Conservation (phyloP, 2,113 vertebrate genomes). For the western clawed frog (Xenopus tropicalis) region UCB_Xtro_10.0 CM004446.2:91731501-91732000, state of each 20-base stretch:
- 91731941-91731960: background rate
- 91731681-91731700: slow-evolving; percentile 72
- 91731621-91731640: slow-evolving; percentile 25
- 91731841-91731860: slow-evolving; percentile 60
- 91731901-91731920: slow-evolving; percentile 50
- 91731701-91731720: slow-evolving; percentile 70
- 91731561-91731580: slow-evolving; percentile 15
- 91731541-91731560: background rate
- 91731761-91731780: slow-evolving; percentile 68
- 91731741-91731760: slow-evolving; percentile 70
- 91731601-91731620: background rate
- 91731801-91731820: background rate
- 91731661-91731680: slow-evolving; percentile 57
- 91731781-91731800: slow-evolving; percentile 17
- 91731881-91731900: slow-evolving; percentile 65
- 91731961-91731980: background rate
- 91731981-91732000: background rate
- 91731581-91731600: slow-evolving; percentile 9
- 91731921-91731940: slow-evolving; percentile 17
- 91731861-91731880: slow-evolving; percentile 54
- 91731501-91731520: too few species aligned
- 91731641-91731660: slow-evolving; percentile 3
- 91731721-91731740: slow-evolving; percentile 64
- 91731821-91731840: slow-evolving; percentile 61
- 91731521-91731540: background rate